Conservation (phyloP, 1,140 invertebrate genomes). For the Branchinecta lindahli region DNA sequence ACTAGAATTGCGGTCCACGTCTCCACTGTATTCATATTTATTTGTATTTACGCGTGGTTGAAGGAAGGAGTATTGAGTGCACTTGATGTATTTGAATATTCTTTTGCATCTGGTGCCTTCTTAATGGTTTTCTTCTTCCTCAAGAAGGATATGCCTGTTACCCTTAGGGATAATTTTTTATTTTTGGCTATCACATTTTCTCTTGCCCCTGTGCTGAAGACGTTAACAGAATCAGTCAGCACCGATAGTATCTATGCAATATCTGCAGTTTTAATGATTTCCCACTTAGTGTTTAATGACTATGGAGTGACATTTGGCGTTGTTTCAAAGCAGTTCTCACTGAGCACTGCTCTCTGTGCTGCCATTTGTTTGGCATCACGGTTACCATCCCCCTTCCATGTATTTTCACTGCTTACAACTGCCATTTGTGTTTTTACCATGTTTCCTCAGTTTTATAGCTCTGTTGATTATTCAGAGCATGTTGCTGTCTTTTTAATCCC, state of each 20-base stretch:
- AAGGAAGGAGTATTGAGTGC: conserved; percentile 19
- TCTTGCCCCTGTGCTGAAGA: conserved; percentile 79
- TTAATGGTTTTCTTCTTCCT: conserved; percentile 24
- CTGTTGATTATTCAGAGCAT: conserved; percentile 28
- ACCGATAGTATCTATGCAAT: conserved; percentile 92
- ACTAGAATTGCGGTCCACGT: not conserved
- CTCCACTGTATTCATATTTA: conserved; percentile 22
- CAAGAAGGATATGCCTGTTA: conserved; percentile 24
- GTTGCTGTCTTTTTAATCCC: conserved; percentile 38
- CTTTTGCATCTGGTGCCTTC: conserved; percentile 12
- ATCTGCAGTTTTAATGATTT: conserved; percentile 65
- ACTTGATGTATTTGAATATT: conserved; percentile 9
- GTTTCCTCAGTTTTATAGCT: conserved; percentile 42
- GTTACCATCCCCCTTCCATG: conserved; percentile 60
- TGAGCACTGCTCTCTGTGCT: conserved; percentile 82
- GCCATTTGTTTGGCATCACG: conserved; percentile 86
- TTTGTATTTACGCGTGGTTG: conserved; percentile 21
- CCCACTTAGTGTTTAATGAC: conserved; percentile 80
- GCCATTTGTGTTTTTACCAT: conserved; percentile 76
- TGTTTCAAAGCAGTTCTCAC: conserved; percentile 57
- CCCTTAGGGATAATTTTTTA: conserved; percentile 32
- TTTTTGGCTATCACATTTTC: conserved; percentile 69
- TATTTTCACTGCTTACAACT: conserved; percentile 70
- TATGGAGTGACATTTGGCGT: conserved; percentile 68
- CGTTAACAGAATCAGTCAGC: conserved; percentile 83